Percentiles rank a stretch among this genome's conserved stretches.
Conservation (phyloP, 1,140 invertebrate genomes). For the Zaprionus capensis region DNA sequence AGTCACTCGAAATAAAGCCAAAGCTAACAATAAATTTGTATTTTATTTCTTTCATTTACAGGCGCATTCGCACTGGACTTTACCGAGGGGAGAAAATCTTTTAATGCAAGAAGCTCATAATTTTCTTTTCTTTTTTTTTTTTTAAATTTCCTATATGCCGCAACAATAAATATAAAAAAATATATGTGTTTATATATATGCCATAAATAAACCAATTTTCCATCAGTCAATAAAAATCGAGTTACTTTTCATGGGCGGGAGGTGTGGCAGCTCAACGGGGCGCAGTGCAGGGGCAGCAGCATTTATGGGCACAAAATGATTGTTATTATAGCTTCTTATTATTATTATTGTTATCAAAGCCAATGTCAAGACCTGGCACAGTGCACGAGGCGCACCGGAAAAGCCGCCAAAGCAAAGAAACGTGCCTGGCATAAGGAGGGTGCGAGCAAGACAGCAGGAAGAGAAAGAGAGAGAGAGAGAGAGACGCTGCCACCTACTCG, state of each 20-base stretch:
- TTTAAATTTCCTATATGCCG: constrained; percentile 40
- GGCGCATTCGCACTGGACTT: neutral
- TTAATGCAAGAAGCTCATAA: constrained; percentile 19
- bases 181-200: constrained; percentile 23
- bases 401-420: constrained; percentile 41
- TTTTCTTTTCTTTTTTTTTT: constrained; percentile 36
- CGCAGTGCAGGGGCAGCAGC: constrained; percentile 20
- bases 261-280: neutral
- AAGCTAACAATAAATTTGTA: constrained; percentile 34
- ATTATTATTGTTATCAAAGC: constrained; percentile 73
- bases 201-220: constrained; percentile 72
- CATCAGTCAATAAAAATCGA: constrained; percentile 61
- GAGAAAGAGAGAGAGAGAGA: neutral
- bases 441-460: neutral
- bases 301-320: constrained; percentile 72
- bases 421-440: constrained; percentile 60
- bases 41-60: constrained; percentile 29
- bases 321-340: constrained; percentile 74
- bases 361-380: constrained; percentile 56
- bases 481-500: constrained; percentile 6
- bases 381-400: constrained; percentile 30
- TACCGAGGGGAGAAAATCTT: constrained; percentile 33
- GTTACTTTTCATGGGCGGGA: constrained; percentile 38
- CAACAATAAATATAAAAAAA: constrained; percentile 58
- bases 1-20: constrained; percentile 17